Conservation (phyloP, 1,140 invertebrate genomes). For the Drosophila asahinai region DNA sequence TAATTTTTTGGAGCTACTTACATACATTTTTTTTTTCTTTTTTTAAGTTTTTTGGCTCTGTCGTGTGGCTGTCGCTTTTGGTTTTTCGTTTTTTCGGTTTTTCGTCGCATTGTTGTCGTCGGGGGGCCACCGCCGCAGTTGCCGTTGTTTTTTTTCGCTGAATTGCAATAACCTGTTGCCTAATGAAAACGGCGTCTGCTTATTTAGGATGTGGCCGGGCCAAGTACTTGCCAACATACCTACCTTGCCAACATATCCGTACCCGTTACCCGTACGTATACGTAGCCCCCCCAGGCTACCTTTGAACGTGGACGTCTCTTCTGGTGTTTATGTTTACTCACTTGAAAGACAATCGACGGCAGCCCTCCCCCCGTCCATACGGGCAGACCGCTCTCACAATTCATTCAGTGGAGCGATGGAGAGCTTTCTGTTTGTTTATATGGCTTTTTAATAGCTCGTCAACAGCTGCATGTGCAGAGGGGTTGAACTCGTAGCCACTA, state of each 20-base stretch:
- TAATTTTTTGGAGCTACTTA: constrained; percentile 78
- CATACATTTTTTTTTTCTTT: constrained; percentile 47
- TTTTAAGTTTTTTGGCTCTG: constrained; percentile 3
- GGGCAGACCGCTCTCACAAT: constrained; percentile 24
- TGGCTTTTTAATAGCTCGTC: constrained; percentile 77
- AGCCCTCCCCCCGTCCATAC: constrained; percentile 6
- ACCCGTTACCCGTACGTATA: constrained; percentile 7
- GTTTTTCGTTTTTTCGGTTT: constrained; percentile 30
- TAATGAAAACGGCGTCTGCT: constrained; percentile 71
- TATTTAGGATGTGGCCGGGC: constrained; percentile 74
- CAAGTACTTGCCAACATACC: constrained; percentile 41
- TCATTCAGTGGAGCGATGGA: constrained; percentile 47
- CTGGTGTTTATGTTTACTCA: constrained; percentile 59
- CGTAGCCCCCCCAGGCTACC: constrained; percentile 15
- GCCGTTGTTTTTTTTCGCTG: constrained; percentile 64
- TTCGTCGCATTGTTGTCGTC: constrained; percentile 64
- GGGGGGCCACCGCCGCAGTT: constrained; percentile 26
- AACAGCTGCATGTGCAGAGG: constrained; percentile 56
- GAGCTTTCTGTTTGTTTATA: constrained; percentile 71
- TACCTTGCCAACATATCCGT: constrained; percentile 23
- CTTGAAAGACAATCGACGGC: constrained; percentile 65
- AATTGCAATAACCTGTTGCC: constrained; percentile 83
- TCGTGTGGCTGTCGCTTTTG: constrained; percentile 32
- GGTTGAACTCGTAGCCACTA: constrained; percentile 51
- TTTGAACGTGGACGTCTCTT: constrained; percentile 13